Conservation (phyloP, 1,140 invertebrate species). For the Armadillidium nasatum region DNA sequence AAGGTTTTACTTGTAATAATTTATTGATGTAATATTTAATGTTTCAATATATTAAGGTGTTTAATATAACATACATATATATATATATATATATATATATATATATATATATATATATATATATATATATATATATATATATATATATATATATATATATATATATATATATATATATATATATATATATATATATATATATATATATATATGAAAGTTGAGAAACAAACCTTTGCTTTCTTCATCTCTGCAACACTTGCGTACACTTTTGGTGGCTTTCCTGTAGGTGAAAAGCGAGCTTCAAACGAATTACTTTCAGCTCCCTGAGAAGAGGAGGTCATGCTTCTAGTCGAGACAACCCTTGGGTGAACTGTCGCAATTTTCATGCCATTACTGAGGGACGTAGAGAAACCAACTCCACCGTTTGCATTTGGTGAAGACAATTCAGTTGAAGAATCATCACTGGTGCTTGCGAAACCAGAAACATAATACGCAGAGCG, state of each 20-base stretch:
- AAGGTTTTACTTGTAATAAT: too few species aligned
- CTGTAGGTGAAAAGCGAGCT: slow-evolving; percentile 44
- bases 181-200: not conserved
- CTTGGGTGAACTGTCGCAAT: slow-evolving; percentile 54
- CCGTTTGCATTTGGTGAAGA: not conserved
- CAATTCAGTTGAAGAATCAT: not conserved
- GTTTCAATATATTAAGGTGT: too few species aligned
- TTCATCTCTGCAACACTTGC: slow-evolving; percentile 95
- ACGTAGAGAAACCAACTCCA: not conserved
- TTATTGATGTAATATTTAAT: too few species aligned
- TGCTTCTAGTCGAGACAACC: slow-evolving; percentile 49
- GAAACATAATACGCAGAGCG: slow-evolving; percentile 28
- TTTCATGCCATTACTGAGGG: slow-evolving; percentile 37
- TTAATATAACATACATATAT: too few species aligned
- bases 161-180: too few species aligned
- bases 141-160: too few species aligned
- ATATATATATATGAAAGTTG: not conserved
- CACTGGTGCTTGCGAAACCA: not conserved
- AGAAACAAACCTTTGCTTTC: slow-evolving; percentile 64
- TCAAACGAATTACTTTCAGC: slow-evolving; percentile 45
- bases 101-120: too few species aligned
- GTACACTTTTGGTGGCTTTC: slow-evolving; percentile 64
- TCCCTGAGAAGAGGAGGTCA: slow-evolving; percentile 49
- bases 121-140: too few species aligned
- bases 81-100: too few species aligned